phyloP scores from a whole-genome alignment of 2,888 invertebrate species.

The Plutella xylostella region DNA sequence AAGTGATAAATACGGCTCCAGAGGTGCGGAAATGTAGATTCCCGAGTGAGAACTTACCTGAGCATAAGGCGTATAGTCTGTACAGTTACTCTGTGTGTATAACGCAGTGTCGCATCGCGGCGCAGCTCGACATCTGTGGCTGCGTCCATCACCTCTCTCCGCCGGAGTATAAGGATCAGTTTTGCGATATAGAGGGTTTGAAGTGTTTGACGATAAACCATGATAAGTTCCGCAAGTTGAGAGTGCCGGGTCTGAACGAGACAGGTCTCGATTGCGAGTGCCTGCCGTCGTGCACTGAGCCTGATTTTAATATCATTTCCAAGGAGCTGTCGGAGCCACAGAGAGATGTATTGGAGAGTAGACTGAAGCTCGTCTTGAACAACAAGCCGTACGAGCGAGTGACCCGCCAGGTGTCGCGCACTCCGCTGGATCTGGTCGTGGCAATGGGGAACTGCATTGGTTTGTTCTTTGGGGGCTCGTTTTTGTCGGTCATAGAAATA shows the following conservation, averaged over 20 bases:
- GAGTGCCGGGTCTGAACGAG: slow-evolving; percentile 47
- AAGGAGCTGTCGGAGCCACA: slow-evolving; percentile 40
- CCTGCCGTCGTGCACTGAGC: slow-evolving; percentile 73
- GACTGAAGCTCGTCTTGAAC: slow-evolving; percentile 40
- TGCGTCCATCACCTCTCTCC: slow-evolving; percentile 70
- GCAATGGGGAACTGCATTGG: slow-evolving; percentile 68
- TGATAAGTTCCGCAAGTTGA: slow-evolving; percentile 47
- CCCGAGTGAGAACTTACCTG: slow-evolving; percentile 55
- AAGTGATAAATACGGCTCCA: slow-evolving; percentile 51
- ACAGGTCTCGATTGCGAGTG: slow-evolving; percentile 68
- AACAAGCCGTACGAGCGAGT: slow-evolving; percentile 63
- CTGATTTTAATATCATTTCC: slow-evolving; percentile 70
- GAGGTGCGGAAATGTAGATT: slow-evolving; percentile 69
- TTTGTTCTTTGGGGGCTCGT: slow-evolving; percentile 66
- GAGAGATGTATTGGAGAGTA: slow-evolving; percentile 28
- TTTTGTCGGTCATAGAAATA: slow-evolving; percentile 66
- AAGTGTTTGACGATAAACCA: slow-evolving; percentile 64
- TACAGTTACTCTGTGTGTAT: slow-evolving; percentile 73
- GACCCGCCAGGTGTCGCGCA: slow-evolving; percentile 67
- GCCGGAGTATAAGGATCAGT: slow-evolving; percentile 39
- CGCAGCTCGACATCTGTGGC: slow-evolving; percentile 62
- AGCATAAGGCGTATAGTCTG: slow-evolving; percentile 46
- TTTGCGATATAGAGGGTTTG: slow-evolving; percentile 69
- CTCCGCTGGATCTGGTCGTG: slow-evolving; percentile 66
- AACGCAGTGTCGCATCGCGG: slow-evolving; percentile 66